phyloP scores from a whole-genome alignment of 2,888 invertebrate genomes.

The Mantis religiosa region DNA sequence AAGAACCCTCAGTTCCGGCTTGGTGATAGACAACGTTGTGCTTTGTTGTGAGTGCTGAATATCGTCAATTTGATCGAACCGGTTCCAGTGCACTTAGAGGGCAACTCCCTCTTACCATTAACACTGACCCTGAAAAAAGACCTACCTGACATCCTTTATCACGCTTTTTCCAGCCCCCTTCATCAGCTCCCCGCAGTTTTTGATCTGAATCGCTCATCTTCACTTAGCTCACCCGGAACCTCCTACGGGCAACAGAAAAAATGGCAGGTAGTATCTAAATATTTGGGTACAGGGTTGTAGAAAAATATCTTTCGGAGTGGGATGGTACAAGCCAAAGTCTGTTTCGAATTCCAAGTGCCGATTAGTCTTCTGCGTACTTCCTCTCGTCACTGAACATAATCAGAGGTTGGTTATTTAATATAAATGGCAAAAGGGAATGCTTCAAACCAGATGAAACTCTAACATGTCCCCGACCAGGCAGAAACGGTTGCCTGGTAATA shows the following conservation, averaged over 20 bases:
- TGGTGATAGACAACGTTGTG: background rate
- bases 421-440: too few species aligned
- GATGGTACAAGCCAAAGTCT: too few species aligned
- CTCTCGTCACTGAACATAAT: too few species aligned
- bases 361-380: too few species aligned
- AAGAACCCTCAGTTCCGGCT: background rate
- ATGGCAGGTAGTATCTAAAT: too few species aligned
- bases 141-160: background rate
- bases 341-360: too few species aligned
- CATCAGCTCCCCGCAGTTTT: background rate
- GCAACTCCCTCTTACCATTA: background rate
- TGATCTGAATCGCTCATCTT: background rate
- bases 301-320: too few species aligned
- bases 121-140: background rate
- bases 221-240: background rate
- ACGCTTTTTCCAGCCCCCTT: background rate
- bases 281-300: too few species aligned
- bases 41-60: background rate
- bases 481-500: too few species aligned
- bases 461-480: too few species aligned
- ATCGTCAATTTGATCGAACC: background rate
- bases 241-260: background rate
- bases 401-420: too few species aligned
- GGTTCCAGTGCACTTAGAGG: background rate
- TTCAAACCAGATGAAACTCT: too few species aligned